Conservation (phyloP, 1,140 invertebrate genomes). For the Neuroterus valhalla region DNA sequence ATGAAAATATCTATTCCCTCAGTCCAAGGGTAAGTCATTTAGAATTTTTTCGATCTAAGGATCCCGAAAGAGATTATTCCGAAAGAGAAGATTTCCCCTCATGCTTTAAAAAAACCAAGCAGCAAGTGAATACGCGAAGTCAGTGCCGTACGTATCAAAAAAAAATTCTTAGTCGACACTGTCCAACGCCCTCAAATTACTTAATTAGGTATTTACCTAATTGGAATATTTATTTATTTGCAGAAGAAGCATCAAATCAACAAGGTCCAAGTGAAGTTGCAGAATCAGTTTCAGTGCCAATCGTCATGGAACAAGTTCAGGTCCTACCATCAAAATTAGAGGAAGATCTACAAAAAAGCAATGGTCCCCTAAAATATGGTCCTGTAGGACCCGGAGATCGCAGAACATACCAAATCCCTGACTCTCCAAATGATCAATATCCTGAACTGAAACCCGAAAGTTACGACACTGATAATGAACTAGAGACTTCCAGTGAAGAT, state of each 20-base stretch:
- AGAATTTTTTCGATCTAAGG: too few species aligned
- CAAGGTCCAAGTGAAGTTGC: neutral
- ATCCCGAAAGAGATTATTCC: too few species aligned
- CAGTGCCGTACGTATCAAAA: too few species aligned
- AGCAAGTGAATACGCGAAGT: too few species aligned
- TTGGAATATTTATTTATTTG: conserved; percentile 3
- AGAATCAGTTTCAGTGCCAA: conserved; percentile 25
- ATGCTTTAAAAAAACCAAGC: too few species aligned
- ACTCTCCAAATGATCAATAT: conserved; percentile 40
- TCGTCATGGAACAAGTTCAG: neutral
- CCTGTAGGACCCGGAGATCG: conserved; percentile 57
- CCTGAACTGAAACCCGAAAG: conserved; percentile 37
- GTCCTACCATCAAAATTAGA: conserved; percentile 25
- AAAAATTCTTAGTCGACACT: too few species aligned
- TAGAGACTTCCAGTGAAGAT: conserved; percentile 63
- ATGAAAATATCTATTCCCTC: too few species aligned
- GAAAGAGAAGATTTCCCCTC: too few species aligned
- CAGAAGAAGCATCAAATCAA: conserved; percentile 10
- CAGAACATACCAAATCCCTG: conserved; percentile 39
- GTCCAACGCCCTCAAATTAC: too few species aligned
- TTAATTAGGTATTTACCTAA: neutral
- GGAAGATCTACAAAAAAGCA: conserved; percentile 28
- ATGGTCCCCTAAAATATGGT: conserved; percentile 54
- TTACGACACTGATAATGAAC: conserved; percentile 56
- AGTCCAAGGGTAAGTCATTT: too few species aligned